Evolutionary conservation across 2,888 invertebrate genomes (phyloP), one percentile per base, ranked within the genome.

Genomic region (Hemicrepidius hirtus): DNA sequence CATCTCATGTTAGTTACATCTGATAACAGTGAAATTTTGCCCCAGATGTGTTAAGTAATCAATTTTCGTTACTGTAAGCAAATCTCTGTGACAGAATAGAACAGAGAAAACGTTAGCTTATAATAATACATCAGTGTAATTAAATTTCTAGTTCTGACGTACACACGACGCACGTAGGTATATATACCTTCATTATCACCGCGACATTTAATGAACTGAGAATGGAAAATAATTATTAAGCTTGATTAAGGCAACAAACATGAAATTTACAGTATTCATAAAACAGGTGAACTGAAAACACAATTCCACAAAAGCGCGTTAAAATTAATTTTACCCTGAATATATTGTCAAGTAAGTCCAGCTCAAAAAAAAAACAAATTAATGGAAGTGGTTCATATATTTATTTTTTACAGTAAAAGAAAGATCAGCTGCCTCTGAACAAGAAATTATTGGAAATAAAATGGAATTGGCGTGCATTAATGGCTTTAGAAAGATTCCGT

Each of bases 131-230:
- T 9, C 9, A 18, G 44, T n/a, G 24, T 60, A 60, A 60, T 60
- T 60, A 60, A 60, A 44, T 44, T 41, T 41, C 21, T 44, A 41
- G 24, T 41, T 60, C 24, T 60, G 60, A 60, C 44, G 60, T n/a
- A 60, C 37, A 20, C 16, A 21, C 4, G 35, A 40, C 57, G 24
- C 40, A n/a, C 41, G 37, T 60, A n/a, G n/a, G n/a, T n/a, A n/a
- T n/a, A n/a, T n/a, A 60, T 24, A 28, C 44, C 44, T 28, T 41
- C 10, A 18, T 57, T 60, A 24, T 60, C 44, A 60, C 12, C 60
- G 16, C 41, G n/a, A 44, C 60, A 41, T 41, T 37, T 41, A 60
- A 40, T 60, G 41, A 60, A 41, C 21, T 41, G 13, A 40, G 10
- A n/a, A 40, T 1, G 32, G 3, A 13, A 28, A 44, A 18, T n/a